Conservation (phyloP, 2,113 vertebrate genomes). For the Cygnus atratus region DNA sequence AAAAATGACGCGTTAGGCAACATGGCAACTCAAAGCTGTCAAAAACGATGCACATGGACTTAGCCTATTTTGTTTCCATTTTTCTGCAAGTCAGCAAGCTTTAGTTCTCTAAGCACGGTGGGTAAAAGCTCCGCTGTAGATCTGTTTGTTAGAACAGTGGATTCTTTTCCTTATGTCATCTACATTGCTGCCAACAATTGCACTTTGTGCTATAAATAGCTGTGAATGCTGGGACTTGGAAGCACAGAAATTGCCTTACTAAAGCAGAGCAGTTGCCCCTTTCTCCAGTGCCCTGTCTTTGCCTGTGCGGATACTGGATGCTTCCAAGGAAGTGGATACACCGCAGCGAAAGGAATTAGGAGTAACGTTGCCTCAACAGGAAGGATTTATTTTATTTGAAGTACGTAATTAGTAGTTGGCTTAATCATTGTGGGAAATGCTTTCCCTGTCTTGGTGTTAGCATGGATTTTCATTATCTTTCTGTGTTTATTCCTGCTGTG, state of each 20-base stretch:
- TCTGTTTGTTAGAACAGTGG: not conserved
- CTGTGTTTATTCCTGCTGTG: not conserved
- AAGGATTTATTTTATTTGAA: not conserved
- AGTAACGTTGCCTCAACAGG: not conserved
- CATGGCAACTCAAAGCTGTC: not conserved
- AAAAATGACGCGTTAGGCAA: not conserved
- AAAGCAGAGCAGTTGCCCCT: not conserved
- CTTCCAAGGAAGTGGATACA: not conserved
- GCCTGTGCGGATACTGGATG: not conserved
- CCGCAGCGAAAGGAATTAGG: not conserved
- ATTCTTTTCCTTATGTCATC: not conserved
- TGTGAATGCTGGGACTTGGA: not conserved
- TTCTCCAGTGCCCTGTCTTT: not conserved
- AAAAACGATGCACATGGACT: not conserved
- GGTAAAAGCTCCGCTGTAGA: not conserved
- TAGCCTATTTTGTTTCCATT: not conserved
- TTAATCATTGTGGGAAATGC: not conserved
- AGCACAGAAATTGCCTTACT: not conserved
- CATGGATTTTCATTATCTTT: not conserved
- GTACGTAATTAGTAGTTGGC: not conserved
- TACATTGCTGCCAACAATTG: not conserved
- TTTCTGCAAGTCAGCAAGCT: not conserved
- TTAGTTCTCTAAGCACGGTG: not conserved
- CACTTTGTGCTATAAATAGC: not conserved
- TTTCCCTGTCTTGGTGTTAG: not conserved